A percentile compares a stretch with the other conserved stretches of the same genome.
Evolutionary conservation across 1,140 invertebrate genomes (phyloP).

Genomic region (Rhynchophorus ferrugineus): DNA sequence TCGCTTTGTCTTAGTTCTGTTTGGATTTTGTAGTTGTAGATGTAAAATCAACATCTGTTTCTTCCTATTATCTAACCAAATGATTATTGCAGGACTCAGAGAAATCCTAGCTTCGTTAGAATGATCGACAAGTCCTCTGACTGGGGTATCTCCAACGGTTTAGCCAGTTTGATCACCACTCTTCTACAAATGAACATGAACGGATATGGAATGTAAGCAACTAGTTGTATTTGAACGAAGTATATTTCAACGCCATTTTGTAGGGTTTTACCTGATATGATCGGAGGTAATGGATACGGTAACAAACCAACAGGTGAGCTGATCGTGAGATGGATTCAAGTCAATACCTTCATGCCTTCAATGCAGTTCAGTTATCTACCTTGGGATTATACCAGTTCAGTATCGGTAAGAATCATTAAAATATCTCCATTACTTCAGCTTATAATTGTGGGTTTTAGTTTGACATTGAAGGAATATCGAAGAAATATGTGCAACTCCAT

Average conservation of each 20-base stretch:
- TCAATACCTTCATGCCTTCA: conserved; percentile 76
- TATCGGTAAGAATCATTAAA: conserved; percentile 6
- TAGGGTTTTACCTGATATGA: conserved; percentile 78
- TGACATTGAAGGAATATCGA: conserved; percentile 50
- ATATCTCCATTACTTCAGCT: not conserved
- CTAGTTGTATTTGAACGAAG: too few species aligned
- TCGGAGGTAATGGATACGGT: conserved; percentile 79
- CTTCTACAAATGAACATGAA: conserved; percentile 71
- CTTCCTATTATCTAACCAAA: not conserved
- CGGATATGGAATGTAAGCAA: conserved; percentile 63
- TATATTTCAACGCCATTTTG: too few species aligned
- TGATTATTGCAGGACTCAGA: conserved; percentile 52
- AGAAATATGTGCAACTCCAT: conserved; percentile 61
- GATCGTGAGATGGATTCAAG: conserved; percentile 86
- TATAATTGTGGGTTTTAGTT: conserved; percentile 16
- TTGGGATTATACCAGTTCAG: conserved; percentile 57
- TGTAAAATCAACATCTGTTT: too few species aligned
- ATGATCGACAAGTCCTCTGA: conserved; percentile 81
- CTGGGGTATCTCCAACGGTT: conserved; percentile 74
- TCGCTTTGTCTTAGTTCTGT: too few species aligned
- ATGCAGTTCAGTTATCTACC: conserved; percentile 84
- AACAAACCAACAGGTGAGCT: conserved; percentile 64
- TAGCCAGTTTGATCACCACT: conserved; percentile 71
- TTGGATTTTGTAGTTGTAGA: too few species aligned
- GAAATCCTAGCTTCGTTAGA: conserved; percentile 73